These are phyloP conservation scores for Tragelaphus scriptus DNA, from an alignment of 2,113 vertebrate species.

Conservation along the genomic window DNA sequence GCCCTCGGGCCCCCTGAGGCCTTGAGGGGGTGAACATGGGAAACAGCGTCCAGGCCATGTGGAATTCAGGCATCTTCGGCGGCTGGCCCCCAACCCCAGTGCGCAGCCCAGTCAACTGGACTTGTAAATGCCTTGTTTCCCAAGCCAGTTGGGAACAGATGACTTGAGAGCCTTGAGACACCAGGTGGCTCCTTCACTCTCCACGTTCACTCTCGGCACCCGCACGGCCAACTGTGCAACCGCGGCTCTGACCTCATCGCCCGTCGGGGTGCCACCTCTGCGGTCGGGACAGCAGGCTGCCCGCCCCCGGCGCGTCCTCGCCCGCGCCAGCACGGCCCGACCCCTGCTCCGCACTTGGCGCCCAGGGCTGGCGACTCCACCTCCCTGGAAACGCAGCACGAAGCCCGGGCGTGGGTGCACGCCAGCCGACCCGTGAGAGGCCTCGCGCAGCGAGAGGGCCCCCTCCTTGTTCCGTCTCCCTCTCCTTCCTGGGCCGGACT, in stretches of 20 bases:
- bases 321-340: not conserved
- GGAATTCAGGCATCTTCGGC: not conserved
- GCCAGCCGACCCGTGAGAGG: fast-evolving
- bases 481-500: fast-evolving
- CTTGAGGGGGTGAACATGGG: no score
- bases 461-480: fast-evolving
- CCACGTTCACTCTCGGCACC: not conserved
- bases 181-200: not conserved
- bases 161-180: fast-evolving
- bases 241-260: fast-evolving
- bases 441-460: not conserved
- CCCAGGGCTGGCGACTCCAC: not conserved
- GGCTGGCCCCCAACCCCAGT: not conserved
- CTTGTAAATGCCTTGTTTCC: not conserved
- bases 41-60: not conserved
- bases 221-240: fast-evolving
- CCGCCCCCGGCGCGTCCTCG: fast-evolving
- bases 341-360: fast-evolving
- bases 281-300: not conserved
- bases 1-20: not conserved
- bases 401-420: fast-evolving
- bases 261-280: fast-evolving
- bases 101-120: not conserved
- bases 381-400: not conserved
- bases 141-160: fast-evolving